Conservation (phyloP, 1,140 invertebrate genomes). For the Copidosoma floridanum region DNA sequence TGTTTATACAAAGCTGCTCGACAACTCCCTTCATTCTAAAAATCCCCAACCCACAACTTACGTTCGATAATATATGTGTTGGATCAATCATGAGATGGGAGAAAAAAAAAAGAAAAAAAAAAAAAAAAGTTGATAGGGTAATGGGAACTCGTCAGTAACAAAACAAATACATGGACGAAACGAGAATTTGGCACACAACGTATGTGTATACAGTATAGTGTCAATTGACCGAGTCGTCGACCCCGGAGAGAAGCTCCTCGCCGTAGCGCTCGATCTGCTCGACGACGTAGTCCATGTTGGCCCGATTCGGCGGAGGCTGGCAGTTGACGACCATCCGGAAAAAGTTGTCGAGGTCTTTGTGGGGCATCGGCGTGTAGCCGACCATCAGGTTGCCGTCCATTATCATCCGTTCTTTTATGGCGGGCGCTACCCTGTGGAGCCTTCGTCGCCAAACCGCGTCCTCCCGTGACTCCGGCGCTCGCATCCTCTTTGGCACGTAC, state of each 20-base stretch:
- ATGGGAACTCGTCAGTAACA: background rate
- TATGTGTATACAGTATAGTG: background rate
- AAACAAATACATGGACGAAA: background rate
- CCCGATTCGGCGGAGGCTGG: conserved; percentile 63
- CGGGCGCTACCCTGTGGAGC: conserved; percentile 72
- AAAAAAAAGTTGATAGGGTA: background rate
- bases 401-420: conserved; percentile 81
- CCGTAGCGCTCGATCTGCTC: conserved; percentile 63
- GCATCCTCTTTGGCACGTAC: conserved; percentile 75
- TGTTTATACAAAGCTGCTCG: too few species aligned
- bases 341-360: conserved; percentile 73
- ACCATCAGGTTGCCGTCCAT: conserved; percentile 79
- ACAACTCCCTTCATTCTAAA: too few species aligned
- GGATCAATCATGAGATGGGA: too few species aligned
- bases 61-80: too few species aligned
- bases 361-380: conserved; percentile 75
- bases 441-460: conserved; percentile 67
- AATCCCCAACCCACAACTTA: too few species aligned
- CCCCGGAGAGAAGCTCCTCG: conserved; percentile 46
- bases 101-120: background rate
- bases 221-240: background rate
- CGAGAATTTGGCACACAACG: background rate
- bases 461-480: conserved; percentile 55
- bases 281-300: conserved; percentile 65
- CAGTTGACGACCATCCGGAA: conserved; percentile 85